Percentiles rank a stretch among this genome's conserved stretches.
These are phyloP conservation scores for Geothlypis trichas DNA, from an alignment of 2,113 vertebrate genomes.

Conservation along the genomic window DNA sequence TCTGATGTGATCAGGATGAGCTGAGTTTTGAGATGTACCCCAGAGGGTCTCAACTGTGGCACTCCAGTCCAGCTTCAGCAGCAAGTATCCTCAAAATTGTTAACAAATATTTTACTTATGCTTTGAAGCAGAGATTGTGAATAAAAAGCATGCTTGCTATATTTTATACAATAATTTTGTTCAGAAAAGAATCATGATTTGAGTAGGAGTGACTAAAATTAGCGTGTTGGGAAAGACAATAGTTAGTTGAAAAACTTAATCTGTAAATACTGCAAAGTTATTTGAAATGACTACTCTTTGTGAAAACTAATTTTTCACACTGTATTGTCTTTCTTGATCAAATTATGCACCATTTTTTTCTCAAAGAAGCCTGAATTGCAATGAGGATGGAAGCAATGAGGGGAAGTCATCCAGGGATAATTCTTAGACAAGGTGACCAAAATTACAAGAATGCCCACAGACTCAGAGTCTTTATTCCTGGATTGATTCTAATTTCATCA, in stretches of 20 bases:
- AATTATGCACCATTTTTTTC: neutral
- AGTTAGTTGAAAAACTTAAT: neutral
- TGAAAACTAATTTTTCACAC: neutral
- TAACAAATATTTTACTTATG: neutral
- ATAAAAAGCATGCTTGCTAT: neutral
- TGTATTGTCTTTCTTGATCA: neutral
- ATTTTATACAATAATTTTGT: neutral
- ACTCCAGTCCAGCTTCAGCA: neutral
- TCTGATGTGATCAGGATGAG: neutral
- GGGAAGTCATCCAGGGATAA: neutral
- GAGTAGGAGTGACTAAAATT: neutral
- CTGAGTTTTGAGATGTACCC: neutral
- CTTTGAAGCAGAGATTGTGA: neutral
- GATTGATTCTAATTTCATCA: conserved; percentile 32
- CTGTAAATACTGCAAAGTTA: neutral
- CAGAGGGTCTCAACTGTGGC: fast-evolving
- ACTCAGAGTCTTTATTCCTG: neutral
- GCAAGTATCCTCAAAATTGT: neutral
- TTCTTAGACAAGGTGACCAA: conserved; percentile 13
- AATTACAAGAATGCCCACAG: neutral
- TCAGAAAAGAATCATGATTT: neutral
- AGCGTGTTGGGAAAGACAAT: neutral
- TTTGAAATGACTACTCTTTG: neutral
- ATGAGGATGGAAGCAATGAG: neutral
- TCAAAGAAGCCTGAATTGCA: neutral